Conservation (phyloP, 2,113 vertebrate species). For the Rana temporaria region DNA sequence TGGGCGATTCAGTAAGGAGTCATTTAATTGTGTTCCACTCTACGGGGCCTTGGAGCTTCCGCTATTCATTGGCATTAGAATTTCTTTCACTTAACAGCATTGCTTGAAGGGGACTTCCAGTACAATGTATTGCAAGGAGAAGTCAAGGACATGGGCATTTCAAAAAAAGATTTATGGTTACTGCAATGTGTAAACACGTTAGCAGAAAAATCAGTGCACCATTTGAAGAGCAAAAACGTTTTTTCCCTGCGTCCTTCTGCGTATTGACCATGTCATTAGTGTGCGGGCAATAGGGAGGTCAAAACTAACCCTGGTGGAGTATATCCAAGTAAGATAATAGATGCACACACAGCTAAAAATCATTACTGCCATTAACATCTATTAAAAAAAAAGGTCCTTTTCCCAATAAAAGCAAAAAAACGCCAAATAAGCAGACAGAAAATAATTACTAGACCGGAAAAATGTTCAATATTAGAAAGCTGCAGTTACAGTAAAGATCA, state of each 20-base stretch:
- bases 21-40: background rate
- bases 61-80: background rate
- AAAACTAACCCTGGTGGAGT: background rate
- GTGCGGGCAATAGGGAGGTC: background rate
- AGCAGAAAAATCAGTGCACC: background rate
- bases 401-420: too few relatives aligned
- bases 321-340: background rate
- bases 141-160: conserved; percentile 31
- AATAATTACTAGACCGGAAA: too few relatives aligned
- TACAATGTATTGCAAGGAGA: conserved; percentile 28
- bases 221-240: background rate
- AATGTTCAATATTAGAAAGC: too few relatives aligned
- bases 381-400: too few relatives aligned
- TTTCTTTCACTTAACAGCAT: background rate
- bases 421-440: too few relatives aligned
- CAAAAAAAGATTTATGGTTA: conserved; percentile 28
- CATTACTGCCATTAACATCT: too few relatives aligned
- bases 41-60: background rate
- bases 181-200: background rate
- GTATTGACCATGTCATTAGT: conserved; percentile 14
- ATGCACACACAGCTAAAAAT: background rate
- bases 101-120: background rate
- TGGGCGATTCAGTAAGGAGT: background rate
- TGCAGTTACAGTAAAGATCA: too few relatives aligned
- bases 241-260: background rate